phyloP scores from a whole-genome alignment of 2,888 invertebrate species.

The Elmis aenea region DNA sequence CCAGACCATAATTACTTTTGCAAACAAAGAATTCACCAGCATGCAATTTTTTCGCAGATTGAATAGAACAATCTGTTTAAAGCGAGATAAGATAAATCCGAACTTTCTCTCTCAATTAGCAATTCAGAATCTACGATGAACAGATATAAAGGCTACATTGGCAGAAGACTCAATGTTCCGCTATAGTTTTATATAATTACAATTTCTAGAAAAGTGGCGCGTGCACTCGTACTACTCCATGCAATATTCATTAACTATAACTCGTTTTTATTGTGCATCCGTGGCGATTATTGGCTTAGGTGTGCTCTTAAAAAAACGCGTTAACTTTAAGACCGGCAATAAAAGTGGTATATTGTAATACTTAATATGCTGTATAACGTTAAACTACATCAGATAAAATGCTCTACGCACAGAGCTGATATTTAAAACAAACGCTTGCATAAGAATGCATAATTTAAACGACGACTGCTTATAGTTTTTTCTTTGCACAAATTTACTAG shows the following conservation, averaged over 20 bases:
- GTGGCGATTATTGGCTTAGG: slow-evolving; percentile 7
- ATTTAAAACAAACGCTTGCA: no score
- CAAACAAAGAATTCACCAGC: no score
- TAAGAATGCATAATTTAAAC: no score
- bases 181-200: slow-evolving; percentile 10
- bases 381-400: no score
- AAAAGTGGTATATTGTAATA: no score
- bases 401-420: no score
- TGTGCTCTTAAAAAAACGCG: no score
- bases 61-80: slow-evolving; percentile 7
- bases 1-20: no score
- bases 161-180: slow-evolving; percentile 6
- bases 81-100: slow-evolving; percentile 6
- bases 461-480: no score
- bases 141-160: slow-evolving; percentile 5
- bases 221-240: slow-evolving; percentile 9
- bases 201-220: slow-evolving; percentile 15
- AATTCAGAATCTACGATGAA: slow-evolving; percentile 7
- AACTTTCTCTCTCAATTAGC: slow-evolving; percentile 8
- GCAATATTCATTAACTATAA: slow-evolving; percentile 12
- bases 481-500: no score
- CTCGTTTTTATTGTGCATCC: slow-evolving; percentile 10
- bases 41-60: slow-evolving; percentile 6
- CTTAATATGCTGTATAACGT: no score
- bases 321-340: no score